These are phyloP conservation scores for Xenopus tropicalis DNA, from an alignment of 2,113 vertebrate genomes.

Conservation along the genomic window UCB_Xtro_10.0 CM004444.2:116376501-116377000, in stretches of 20 bases:
- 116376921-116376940: conserved; percentile 15
- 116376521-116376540: no score
- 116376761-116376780: neutral
- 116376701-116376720: no score
- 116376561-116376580: no score
- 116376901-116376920: conserved; percentile 17
- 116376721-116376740: no score
- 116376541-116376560: no score
- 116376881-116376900: conserved; percentile 22
- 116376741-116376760: no score
- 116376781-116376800: neutral
- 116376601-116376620: conserved; percentile 81
- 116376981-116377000: conserved; percentile 23
- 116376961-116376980: conserved; percentile 14
- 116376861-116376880: neutral
- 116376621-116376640: conserved; percentile 87
- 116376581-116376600: neutral
- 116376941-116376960: conserved; percentile 16
- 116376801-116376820: neutral
- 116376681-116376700: neutral
- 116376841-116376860: neutral
- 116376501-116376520: no score
- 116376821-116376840: conserved; percentile 8
- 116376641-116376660: conserved; percentile 90
- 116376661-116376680: conserved; percentile 94